Percentiles rank a stretch among this genome's conserved stretches.
These are phyloP conservation scores for Pammene fasciana DNA, from an alignment of 2,888 invertebrate genomes.

Conservation along the genomic window DNA sequence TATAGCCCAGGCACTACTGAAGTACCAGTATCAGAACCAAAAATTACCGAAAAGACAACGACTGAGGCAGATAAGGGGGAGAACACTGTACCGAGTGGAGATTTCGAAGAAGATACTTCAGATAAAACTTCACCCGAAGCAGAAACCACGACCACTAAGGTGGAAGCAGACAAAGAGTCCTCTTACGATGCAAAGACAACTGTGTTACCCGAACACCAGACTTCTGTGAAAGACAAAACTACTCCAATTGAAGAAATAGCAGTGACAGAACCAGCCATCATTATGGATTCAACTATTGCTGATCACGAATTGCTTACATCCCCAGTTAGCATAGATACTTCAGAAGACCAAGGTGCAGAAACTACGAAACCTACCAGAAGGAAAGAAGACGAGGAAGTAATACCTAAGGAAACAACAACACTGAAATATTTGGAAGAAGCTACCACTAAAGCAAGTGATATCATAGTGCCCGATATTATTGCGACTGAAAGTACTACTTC, in stretches of 20 bases:
- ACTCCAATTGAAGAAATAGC: constrained; percentile 17
- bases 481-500: constrained; percentile 42
- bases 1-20: constrained; percentile 47
- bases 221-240: constrained; percentile 20
- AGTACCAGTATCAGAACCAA: constrained; percentile 37
- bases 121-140: constrained; percentile 45
- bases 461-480: constrained; percentile 31
- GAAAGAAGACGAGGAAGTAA: constrained; percentile 47
- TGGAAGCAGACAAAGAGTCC: constrained; percentile 30
- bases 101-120: constrained; percentile 51
- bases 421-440: constrained; percentile 42
- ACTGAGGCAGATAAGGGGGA: constrained; percentile 62
- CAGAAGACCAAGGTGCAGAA: constrained; percentile 46
- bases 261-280: constrained; percentile 11
- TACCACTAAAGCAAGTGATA: constrained; percentile 37
- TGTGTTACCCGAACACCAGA: constrained; percentile 17
- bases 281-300: constrained; percentile 38
- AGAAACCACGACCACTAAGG: constrained; percentile 38
- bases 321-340: constrained; percentile 42
- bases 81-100: constrained; percentile 62
- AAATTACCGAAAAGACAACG: constrained; percentile 46
- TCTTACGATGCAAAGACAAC: constrained; percentile 38
- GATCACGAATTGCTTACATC: constrained; percentile 34
- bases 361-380: constrained; percentile 50
- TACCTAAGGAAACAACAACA: constrained; percentile 44